Evolutionary conservation across 2,113 vertebrate species (phyloP).

Genomic region (Jaculus jaculus): DNA sequence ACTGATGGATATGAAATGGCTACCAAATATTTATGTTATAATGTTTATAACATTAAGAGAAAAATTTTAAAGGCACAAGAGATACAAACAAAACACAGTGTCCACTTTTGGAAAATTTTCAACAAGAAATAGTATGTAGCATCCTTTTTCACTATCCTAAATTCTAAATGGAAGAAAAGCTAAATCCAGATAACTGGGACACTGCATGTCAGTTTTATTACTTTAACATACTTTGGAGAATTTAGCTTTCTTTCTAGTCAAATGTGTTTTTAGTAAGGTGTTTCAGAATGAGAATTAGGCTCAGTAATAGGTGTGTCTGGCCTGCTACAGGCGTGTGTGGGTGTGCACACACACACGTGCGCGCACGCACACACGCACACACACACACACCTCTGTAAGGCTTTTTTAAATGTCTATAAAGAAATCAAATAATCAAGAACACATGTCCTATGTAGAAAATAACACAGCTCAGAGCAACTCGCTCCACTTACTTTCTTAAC

Average conservation of each 20-base stretch:
- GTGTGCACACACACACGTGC: too few relatives aligned
- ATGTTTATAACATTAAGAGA: constrained; percentile 1
- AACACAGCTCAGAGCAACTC: background rate
- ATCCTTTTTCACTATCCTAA: background rate
- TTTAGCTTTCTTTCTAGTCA: background rate
- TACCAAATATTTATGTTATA: background rate
- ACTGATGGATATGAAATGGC: background rate
- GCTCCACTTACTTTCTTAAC: background rate
- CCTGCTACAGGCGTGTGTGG: background rate
- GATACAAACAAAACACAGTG: background rate
- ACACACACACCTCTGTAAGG: fast-evolving
- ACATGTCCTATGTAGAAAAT: background rate
- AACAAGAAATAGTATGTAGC: background rate
- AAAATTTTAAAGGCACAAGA: background rate
- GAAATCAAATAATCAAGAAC: background rate
- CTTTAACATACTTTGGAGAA: background rate
- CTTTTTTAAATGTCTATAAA: background rate
- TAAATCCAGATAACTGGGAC: background rate
- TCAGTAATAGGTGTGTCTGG: background rate
- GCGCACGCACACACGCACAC: too few relatives aligned
- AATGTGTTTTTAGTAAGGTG: background rate
- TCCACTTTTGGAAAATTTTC: background rate
- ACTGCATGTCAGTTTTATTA: background rate
- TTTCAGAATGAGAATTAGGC: background rate
- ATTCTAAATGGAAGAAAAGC: background rate